Evolutionary conservation across 2,888 invertebrate species (phyloP), one percentile per base, ranked within the genome.

Genomic region (Microctonus hyperodae): DNA sequence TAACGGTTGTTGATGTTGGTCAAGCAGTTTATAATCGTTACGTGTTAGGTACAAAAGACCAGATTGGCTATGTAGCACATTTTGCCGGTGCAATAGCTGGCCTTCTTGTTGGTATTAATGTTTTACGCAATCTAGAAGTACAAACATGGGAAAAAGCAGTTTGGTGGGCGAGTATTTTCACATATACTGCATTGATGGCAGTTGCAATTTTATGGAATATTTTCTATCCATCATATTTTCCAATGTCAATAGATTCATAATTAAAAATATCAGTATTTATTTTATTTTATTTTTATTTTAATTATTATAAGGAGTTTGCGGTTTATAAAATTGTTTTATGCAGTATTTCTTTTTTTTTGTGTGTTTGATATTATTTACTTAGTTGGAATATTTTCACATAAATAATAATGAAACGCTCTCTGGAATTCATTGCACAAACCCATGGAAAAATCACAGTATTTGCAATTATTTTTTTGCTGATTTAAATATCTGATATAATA

Each of bases 41-140:
- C 83, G 87, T 90, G 68, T 86, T 89, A 20, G 88, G 90, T 59
- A 85, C 88, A 1, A 86, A 89, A 55, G 91, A 91, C 80, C 91
- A 95, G 84, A 92, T 97, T 63, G 97, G 97, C 11, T 97, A 98
- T 81, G 92, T 95, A 0, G 98, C 98, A 7, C 98, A 98, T 85
- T 86, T 97, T 55, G 96, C 93, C 0, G 97, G 98, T 1, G 95
- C 95, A 50, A 74, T 96, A 1, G 95, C 96, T 63, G 98, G 98
- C 76, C 84, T 89, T 69, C 86, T 95, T 20, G 91, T 95, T 37
- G 95, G 95, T 20, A 91, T 95, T 69, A 92, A 94, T 10, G 90
- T 94, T 0, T 86, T 96, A n/a, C 87, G 94, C 23, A 96, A 96
- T 84, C 86, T 96, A 7, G 90, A 92, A 79, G 90, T 91, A 70